Base-by-base conservation (phyloP, 2,888 invertebrate species). In the Phortica okadai region DNA sequence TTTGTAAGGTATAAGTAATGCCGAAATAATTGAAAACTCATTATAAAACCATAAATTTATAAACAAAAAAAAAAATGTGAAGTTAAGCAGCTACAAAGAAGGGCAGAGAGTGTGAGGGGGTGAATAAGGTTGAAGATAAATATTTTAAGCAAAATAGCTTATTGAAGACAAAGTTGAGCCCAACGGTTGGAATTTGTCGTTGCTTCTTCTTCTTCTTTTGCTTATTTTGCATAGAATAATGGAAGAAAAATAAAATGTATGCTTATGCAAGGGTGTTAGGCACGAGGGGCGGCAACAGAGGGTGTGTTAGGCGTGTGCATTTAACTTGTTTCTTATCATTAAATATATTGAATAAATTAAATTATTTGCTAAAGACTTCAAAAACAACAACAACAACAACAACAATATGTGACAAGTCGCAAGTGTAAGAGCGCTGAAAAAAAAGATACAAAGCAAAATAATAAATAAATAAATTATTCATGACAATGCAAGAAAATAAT, bases 341-440 rank as follows among this genome's bases (percentile, higher is more conserved):
- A 62, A 25, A 62, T 62, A 62, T 25, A 21, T 62, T 16, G 62
- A 62, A 62, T 62, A 62, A 62, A 62, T 62, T 62, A 21, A 16
- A 21, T 62, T 62, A 25, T 62, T 62, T 62, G 21, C 25, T 62
- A 62, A 62, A 62, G 62, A 2, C 62, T 16, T 62, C 11, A 16
- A 62, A 21, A 21, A 62, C n/a, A 62, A 62, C 0, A 21, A 62
- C 21, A 21, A 21, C n/a, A 21, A 21, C 25, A 21, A 16, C 62
- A 6, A 7, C 6, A 21, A 21, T 21, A 33, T 33, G 33, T 62
- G 62, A 21, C 4, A 33, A 33, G 33, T 33, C 33, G 33, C 33
- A 1, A 33, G 33, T 33, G 25, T 10, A 8, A 62, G 59, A 16
- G 5, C 16, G 59, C 16, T 62, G 6, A n/a, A 66, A 33, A 1